phyloP scores from a whole-genome alignment of 2,888 invertebrate genomes.

The Selenia dentaria region DNA sequence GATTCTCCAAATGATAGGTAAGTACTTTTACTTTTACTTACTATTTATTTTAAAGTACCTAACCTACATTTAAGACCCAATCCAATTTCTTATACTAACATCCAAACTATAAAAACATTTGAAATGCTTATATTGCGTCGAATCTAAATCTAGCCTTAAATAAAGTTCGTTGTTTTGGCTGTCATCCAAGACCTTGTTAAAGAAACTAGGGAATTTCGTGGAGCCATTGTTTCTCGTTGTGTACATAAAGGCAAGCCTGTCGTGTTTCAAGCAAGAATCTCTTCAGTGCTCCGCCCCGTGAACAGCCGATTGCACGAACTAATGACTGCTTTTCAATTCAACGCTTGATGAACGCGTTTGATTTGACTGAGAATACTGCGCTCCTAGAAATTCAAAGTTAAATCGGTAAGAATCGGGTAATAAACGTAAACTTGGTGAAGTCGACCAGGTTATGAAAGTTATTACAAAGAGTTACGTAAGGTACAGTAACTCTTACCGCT shows the following conservation, averaged over 20 bases:
- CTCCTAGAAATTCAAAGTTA: constrained; percentile 24
- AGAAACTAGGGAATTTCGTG: constrained; percentile 68
- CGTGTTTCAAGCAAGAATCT: constrained; percentile 25
- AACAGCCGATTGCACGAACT: constrained; percentile 33
- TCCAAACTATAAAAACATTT: constrained; percentile 10
- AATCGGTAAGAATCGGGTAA: constrained; percentile 27
- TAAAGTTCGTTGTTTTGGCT: constrained; percentile 70
- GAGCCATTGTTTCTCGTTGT: constrained; percentile 67
- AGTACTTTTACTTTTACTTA: no score
- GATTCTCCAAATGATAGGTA: no score
- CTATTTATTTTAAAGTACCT: no score
- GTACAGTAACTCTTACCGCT: constrained; percentile 13
- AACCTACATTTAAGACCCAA: not conserved
- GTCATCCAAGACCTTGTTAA: constrained; percentile 77
- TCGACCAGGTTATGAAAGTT: constrained; percentile 17
- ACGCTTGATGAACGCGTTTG: constrained; percentile 33
- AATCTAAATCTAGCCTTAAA: constrained; percentile 50
- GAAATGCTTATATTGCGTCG: constrained; percentile 21
- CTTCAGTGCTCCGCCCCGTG: constrained; percentile 18
- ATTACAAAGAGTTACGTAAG: constrained; percentile 19
- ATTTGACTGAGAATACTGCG: constrained; percentile 19
- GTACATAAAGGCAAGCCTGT: constrained; percentile 40
- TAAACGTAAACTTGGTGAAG: constrained; percentile 15
- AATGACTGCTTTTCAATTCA: constrained; percentile 35
- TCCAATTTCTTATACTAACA: not conserved